Conservation (phyloP, 2,888 invertebrate species). For the Gymnosoma rotundatum region DNA sequence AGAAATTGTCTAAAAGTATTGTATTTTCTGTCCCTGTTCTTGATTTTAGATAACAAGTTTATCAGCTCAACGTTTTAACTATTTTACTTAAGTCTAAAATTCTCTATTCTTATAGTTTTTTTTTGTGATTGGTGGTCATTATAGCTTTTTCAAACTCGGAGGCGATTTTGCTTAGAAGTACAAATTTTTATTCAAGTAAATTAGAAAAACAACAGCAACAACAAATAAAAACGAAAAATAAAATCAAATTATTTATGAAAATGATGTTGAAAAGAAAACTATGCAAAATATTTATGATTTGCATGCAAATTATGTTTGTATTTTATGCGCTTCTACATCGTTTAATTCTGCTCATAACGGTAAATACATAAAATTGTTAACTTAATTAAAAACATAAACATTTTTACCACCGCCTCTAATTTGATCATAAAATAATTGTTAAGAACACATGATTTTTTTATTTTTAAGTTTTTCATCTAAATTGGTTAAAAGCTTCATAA, state of each 20-base stretch:
- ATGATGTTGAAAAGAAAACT: constrained; percentile 43
- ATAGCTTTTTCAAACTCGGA: not conserved
- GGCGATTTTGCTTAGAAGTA: constrained; percentile 1
- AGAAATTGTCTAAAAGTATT: not conserved
- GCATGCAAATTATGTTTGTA: constrained; percentile 29
- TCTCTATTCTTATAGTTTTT: constrained; percentile 13
- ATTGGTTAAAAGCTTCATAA: constrained; percentile 20
- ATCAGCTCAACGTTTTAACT: constrained; percentile 15
- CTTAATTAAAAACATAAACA: no score
- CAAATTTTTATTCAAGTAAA: constrained; percentile 47
- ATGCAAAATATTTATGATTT: constrained; percentile 13
- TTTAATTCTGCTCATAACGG: constrained; percentile 23
- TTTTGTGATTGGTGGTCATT: constrained; percentile 38
- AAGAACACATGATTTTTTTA: not conserved
- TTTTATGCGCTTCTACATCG: constrained; percentile 21
- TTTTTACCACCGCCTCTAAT: no score
- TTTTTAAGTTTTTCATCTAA: constrained; percentile 13
- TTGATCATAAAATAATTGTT: no score
- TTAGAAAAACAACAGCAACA: constrained; percentile 21
- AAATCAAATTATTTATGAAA: constrained; percentile 9
- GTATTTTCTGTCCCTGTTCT: constrained; percentile 7
- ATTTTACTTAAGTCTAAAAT: constrained; percentile 8
- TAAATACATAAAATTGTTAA: constrained; percentile 30
- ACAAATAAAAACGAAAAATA: not conserved
- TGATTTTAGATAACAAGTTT: constrained; percentile 25